A percentile compares a stretch with the other conserved stretches of the same genome.
These are phyloP conservation scores for Catostomus latipinnis DNA, from an alignment of 2,797 vertebrate genomes.

Conservation along the genomic window DNA sequence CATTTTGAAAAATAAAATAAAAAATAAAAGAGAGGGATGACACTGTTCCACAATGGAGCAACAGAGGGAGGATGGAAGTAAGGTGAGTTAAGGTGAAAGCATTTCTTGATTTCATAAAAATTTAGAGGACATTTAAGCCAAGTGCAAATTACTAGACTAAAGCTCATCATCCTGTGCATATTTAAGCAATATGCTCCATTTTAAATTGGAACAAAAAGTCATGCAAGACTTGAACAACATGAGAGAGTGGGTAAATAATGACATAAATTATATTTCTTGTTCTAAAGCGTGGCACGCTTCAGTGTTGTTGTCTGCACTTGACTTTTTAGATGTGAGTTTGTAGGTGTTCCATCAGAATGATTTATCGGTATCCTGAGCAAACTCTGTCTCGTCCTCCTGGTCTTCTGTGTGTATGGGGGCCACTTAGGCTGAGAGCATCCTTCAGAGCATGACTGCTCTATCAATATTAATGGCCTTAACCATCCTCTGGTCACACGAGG, in stretches of 20 bases:
- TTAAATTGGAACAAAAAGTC: too few species aligned
- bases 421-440: conserved; percentile 23
- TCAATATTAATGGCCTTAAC: conserved; percentile 43
- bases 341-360: not conserved
- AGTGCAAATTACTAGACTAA: too few species aligned
- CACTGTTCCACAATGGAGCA: conserved; percentile 12
- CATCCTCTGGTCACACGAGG: conserved; percentile 32
- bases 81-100: conserved; percentile 31
- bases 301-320: too few species aligned
- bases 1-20: conserved; percentile 17
- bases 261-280: too few species aligned
- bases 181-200: too few species aligned
- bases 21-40: not conserved
- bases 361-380: not conserved
- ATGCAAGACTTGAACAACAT: too few species aligned
- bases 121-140: conserved; percentile 8
- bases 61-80: not conserved
- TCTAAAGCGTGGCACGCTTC: too few species aligned
- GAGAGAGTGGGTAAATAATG: too few species aligned
- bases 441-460: conserved; percentile 32
- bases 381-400: not conserved
- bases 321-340: not conserved
- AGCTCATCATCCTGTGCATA: too few species aligned
- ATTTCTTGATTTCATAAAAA: conserved; percentile 34
- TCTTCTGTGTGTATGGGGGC: not conserved